Conservation (phyloP, 2,797 vertebrate genomes). For the Enteromius trimaculatus region DNA sequence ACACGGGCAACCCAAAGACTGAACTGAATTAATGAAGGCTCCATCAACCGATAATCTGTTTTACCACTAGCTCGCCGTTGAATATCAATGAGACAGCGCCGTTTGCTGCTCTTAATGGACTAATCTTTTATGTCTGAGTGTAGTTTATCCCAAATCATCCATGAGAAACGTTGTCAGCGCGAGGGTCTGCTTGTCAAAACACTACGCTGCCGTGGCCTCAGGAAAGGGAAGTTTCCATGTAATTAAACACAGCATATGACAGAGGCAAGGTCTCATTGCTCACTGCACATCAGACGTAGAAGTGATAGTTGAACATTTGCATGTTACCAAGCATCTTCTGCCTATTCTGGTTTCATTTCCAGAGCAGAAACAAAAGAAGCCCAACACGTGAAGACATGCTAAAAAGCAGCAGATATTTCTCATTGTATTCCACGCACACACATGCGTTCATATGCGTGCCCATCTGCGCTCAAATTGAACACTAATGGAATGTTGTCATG, state of each 20-base stretch:
- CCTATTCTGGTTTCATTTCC: constrained; percentile 58
- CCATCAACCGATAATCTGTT: constrained; percentile 60
- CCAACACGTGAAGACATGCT: constrained; percentile 42
- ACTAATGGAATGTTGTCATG: constrained; percentile 66
- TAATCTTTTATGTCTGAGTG: constrained; percentile 58
- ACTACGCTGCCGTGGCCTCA: constrained; percentile 50
- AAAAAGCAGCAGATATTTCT: constrained; percentile 47
- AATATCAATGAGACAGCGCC: constrained; percentile 57
- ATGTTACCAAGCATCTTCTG: constrained; percentile 52
- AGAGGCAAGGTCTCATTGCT: constrained; percentile 52
- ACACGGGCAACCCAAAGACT: constrained; percentile 60
- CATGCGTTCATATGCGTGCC: constrained; percentile 23
- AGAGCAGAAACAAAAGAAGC: constrained; percentile 52
- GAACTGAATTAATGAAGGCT: constrained; percentile 60
- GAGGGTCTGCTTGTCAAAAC: constrained; percentile 62
- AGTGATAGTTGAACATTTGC: constrained; percentile 50
- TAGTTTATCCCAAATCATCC: constrained; percentile 59
- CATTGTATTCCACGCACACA: constrained; percentile 31
- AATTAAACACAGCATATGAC: constrained; percentile 60
- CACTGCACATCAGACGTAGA: constrained; percentile 53
- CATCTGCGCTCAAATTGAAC: constrained; percentile 58
- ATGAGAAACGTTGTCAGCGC: constrained; percentile 53
- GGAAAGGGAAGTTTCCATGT: constrained; percentile 55
- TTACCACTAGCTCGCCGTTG: constrained; percentile 51
- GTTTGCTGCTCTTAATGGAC: constrained; percentile 58